Percentiles rank a stretch among this genome's conserved stretches.
Conservation (phyloP, 2,888 invertebrate species). For the Fissipunctia ypsillon region DNA sequence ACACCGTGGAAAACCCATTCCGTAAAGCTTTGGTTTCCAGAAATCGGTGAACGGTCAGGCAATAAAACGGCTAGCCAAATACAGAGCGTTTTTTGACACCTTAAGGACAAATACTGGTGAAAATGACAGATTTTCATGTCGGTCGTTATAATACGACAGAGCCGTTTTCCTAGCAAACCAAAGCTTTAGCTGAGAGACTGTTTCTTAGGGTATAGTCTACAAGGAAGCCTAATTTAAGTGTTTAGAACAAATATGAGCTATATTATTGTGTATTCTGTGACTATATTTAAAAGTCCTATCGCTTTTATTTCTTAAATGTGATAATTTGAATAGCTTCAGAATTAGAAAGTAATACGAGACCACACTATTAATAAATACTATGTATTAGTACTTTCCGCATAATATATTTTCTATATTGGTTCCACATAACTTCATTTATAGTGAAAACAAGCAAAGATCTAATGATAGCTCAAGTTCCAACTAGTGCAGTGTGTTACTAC, state of each 20-base stretch:
- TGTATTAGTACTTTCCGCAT: no score
- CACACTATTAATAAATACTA: not conserved
- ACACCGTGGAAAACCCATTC: not conserved
- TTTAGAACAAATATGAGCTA: not conserved
- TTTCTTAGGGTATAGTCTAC: not conserved
- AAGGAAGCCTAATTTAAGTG: not conserved
- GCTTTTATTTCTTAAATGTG: not conserved
- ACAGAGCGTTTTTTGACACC: no score
- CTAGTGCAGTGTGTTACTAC: constrained; percentile 25
- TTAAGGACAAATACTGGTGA: no score
- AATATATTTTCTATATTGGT: not conserved
- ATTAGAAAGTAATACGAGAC: not conserved
- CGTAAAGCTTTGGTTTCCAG: no score
- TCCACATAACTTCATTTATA: not conserved
- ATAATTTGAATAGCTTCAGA: not conserved
- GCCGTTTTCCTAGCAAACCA: not conserved
- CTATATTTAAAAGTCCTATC: not conserved
- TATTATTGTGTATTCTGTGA: not conserved
- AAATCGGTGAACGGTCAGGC: not conserved
- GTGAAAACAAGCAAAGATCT: constrained; percentile 12
- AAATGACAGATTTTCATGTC: no score
- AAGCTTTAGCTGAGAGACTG: not conserved
- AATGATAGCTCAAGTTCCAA: constrained; percentile 15
- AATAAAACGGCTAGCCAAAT: not conserved
- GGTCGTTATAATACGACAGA: not conserved